Conservation (phyloP, 1,140 invertebrate species). For the Drosophila setifemur region DNA sequence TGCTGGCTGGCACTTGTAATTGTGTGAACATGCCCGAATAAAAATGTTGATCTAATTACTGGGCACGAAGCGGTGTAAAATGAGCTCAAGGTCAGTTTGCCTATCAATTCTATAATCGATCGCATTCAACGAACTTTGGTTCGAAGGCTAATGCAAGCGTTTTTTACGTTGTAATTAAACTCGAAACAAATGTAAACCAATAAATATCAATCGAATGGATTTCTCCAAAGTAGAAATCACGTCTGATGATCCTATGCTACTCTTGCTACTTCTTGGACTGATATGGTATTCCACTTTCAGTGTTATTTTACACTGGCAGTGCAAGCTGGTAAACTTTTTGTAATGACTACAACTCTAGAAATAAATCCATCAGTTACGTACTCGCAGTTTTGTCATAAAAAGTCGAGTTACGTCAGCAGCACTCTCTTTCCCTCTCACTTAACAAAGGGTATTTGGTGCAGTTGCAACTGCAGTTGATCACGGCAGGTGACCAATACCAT, state of each 20-base stretch:
- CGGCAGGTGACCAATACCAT: constrained; percentile 34
- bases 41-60: constrained; percentile 56
- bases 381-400: constrained; percentile 23
- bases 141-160: constrained; percentile 14
- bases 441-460: constrained; percentile 23
- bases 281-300: background rate
- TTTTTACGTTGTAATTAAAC: constrained; percentile 14
- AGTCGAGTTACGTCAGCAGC: constrained; percentile 32
- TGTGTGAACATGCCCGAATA: constrained; percentile 26
- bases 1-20: constrained; percentile 19
- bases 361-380: constrained; percentile 33
- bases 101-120: constrained; percentile 36
- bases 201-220: constrained; percentile 3
- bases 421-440: background rate
- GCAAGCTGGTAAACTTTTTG: constrained; percentile 30
- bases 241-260: background rate
- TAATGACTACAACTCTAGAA: constrained; percentile 27
- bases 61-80: constrained; percentile 44
- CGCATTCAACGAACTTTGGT: constrained; percentile 5
- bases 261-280: constrained; percentile 1
- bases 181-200: constrained; percentile 16
- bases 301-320: constrained; percentile 9
- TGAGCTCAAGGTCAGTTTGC: constrained; percentile 42
- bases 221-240: background rate
- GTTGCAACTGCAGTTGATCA: constrained; percentile 33